Evolutionary conservation across 1,140 invertebrate genomes (phyloP).

Genomic region (Dendroctonus ponderosae): DNA sequence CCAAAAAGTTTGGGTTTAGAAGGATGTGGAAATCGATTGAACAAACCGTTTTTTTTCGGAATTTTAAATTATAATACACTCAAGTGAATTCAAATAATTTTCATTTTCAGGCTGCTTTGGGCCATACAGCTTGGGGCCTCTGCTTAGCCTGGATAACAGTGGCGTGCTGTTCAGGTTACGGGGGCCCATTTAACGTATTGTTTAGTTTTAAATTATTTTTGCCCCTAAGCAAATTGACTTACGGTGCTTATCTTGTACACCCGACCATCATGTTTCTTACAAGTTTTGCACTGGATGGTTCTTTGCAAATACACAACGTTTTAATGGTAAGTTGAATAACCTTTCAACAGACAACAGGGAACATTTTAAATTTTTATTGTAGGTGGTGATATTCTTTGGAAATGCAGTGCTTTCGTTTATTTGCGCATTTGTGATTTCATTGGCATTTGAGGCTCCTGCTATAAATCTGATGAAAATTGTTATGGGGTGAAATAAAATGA

Average conservation of each 20-base stretch:
- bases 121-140: slow-evolving; percentile 71
- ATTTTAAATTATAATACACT: too few species aligned
- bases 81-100: too few species aligned
- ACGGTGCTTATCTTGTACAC: slow-evolving; percentile 88
- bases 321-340: slow-evolving; percentile 60
- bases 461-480: slow-evolving; percentile 69
- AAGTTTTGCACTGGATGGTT: slow-evolving; percentile 73
- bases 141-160: slow-evolving; percentile 78
- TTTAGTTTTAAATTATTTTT: slow-evolving; percentile 77
- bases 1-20: not conserved
- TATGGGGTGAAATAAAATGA: not conserved
- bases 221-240: slow-evolving; percentile 85
- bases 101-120: slow-evolving; percentile 56
- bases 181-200: slow-evolving; percentile 69
- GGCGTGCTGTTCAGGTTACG: slow-evolving; percentile 74
- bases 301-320: slow-evolving; percentile 70
- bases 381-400: slow-evolving; percentile 76
- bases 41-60: too few species aligned
- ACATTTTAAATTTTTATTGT: slow-evolving; percentile 44
- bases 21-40: not conserved
- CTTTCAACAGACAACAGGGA: not conserved
- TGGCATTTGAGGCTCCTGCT: slow-evolving; percentile 75
- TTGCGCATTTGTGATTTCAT: slow-evolving; percentile 72
- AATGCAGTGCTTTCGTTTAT: slow-evolving; percentile 75
- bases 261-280: slow-evolving; percentile 79